Base-by-base conservation (phyloP, 2,888 invertebrate genomes). In the Andrena haemorrhoa region DNA sequence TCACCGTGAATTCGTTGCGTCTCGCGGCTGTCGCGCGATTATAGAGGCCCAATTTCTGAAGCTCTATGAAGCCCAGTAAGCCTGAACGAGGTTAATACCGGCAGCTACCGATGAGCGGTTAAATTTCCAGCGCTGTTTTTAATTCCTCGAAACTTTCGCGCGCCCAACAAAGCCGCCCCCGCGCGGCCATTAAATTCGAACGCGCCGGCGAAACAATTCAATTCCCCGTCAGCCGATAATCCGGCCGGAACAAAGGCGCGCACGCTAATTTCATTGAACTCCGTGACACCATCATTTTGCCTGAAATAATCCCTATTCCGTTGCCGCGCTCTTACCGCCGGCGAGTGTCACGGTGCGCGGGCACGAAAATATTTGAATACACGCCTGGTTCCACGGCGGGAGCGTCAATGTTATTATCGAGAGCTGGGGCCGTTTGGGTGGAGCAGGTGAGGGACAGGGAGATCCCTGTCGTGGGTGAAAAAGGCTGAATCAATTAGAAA, bases 231-330 rank as follows among this genome's bases (percentile, higher is more conserved):
- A 35, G n/a, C 31, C 75, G 75, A 77, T 77, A 75, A 77, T 65
- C 58, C 58, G 58, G 35, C 10, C 16, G 56, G 66, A 60, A 77
- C 75, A 75, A 66, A 60, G 29, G 35, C 65, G 60, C 41, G 23
- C 58, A 75, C 58, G 75, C 16, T 74, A 77, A 77, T 75, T 75
- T 58, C 77, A 60, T 77, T 78, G 33, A n/a, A 53, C 58, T 16
- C 31, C 29, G 58, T 49, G 75, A 65, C 75, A 29, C 49, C 53
- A 33, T 20, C 53, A 41, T 47, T 68, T 35, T 49, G 29, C 53
- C 47, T 12, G 49, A 20, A 60, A 75, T 60, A 75, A 77, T 77
- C 65, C 53, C 8, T 53, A n/a, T 41, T 41, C 41, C 41, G 29
- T 29, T 29, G 2, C 29, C 2, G 41, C 4, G 41, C 41, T 41